Percentiles rank a stretch among this genome's conserved stretches.
phyloP scores from a whole-genome alignment of 2,797 vertebrate genomes.

The Takifugu ocellatus region DNA sequence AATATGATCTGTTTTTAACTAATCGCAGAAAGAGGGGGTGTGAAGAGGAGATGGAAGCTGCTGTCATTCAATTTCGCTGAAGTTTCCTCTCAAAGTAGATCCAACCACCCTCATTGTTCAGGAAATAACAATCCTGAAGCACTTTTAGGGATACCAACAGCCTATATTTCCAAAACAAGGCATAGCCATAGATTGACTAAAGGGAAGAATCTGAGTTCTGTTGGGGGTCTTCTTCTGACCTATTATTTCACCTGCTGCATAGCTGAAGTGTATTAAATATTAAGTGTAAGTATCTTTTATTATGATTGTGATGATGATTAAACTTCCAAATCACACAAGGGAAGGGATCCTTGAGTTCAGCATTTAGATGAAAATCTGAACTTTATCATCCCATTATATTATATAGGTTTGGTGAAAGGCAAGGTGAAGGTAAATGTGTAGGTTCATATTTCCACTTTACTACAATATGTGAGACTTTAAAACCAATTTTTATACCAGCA shows the following conservation, averaged over 20 bases:
- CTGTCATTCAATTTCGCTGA: constrained; percentile 6
- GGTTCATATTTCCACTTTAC: too few relatives aligned
- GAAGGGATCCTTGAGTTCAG: too few relatives aligned
- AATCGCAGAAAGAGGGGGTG: constrained; percentile 29
- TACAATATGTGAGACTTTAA: too few relatives aligned
- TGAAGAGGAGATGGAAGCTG: background rate
- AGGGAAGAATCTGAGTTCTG: constrained; percentile 34
- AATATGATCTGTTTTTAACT: constrained; percentile 72
- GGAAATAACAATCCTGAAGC: constrained; percentile 21
- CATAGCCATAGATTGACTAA: constrained; percentile 45
- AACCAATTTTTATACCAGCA: too few relatives aligned
- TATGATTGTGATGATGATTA: too few relatives aligned
- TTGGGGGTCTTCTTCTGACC: constrained; percentile 36
- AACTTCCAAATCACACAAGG: too few relatives aligned
- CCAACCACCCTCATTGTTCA: constrained; percentile 25
- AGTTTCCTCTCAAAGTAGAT: constrained; percentile 53
- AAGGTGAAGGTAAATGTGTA: too few relatives aligned
- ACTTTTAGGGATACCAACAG: constrained; percentile 18
- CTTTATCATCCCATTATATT: too few relatives aligned
- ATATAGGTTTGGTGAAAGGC: too few relatives aligned
- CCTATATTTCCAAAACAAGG: constrained; percentile 17
- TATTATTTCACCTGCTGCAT: constrained; percentile 25
- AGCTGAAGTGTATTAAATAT: constrained; percentile 11
- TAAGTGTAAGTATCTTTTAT: background rate
- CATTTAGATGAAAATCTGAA: too few relatives aligned